Base-by-base conservation (phyloP, 1,140 invertebrate species). In the Drosophila kanapiae region DNA sequence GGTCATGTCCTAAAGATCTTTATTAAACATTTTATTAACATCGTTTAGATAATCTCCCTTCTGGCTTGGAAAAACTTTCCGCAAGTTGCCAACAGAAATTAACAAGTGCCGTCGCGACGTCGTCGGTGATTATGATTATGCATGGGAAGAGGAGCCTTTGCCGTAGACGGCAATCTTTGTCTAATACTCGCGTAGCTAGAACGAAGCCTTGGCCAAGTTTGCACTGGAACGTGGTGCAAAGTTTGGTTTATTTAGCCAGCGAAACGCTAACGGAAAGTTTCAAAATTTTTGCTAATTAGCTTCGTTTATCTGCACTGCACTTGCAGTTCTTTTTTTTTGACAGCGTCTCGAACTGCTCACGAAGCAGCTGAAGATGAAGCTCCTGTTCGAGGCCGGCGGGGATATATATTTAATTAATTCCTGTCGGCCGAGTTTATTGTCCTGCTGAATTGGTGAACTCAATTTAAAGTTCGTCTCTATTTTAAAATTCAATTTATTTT, bases 261-360 rank as follows among this genome's bases (percentile, higher is more conserved):
- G 51, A 49, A 23, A 29, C 27, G 56, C 40, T 49, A 47, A 29
- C n/a, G 13, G n/a, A 48, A 68, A 68, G 54, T 78, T 78, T 59
- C n/a, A 18, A 56, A 56, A 48, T 56, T 77, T 76, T 62, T 51
- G 31, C 64, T 78, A 85, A 85, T 85, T 85, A 85, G 64, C 61
- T 57, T 49, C 70, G 61, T 81, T 84, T 75, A 78, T 58, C 49
- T 47, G 53, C 43, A 61, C 29, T 77, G 68, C 67, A 78, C 61
- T 69, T 78, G 49, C 49, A 77, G 45, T 48, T 23, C 23, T 23
- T 23, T 23, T 23, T 23, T 43, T 68, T 29, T 59, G 56, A 53
- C 54, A 54, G 61, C 40, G 40, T 35, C 33, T 63, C 27, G 31
- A 40, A 64, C 42, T 60, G 57, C 29, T 27, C 3, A 27, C 13